A percentile compares a stretch with the other conserved stretches of the same genome.
Conservation (phyloP, 2,113 vertebrate species). For the Entelurus aequoreus region DNA sequence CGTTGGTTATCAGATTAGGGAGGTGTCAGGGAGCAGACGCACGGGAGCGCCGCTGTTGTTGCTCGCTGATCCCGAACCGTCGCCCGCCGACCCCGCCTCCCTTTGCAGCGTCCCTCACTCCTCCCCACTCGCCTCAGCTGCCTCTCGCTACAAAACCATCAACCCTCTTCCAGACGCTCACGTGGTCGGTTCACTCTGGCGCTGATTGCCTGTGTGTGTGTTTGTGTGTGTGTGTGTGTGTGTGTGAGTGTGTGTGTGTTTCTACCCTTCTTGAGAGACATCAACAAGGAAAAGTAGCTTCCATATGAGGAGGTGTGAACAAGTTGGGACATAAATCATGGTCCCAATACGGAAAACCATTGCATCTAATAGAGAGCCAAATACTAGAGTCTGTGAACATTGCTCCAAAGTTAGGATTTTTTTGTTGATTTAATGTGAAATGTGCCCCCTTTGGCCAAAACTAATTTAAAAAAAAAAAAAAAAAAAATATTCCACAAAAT, state of each 20-base stretch:
- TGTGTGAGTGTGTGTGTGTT: not conserved
- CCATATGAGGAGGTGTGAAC: too few relatives aligned
- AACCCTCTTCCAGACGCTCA: conserved; percentile 39
- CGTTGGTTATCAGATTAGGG: conserved; percentile 99
- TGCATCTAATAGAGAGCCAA: too few relatives aligned
- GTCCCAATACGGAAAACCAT: too few relatives aligned
- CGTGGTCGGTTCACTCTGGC: conserved; percentile 37
- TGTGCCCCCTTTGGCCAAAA: too few relatives aligned
- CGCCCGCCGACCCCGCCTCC: conserved; percentile 22
- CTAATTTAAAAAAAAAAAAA: too few relatives aligned
- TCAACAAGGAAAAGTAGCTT: too few relatives aligned
- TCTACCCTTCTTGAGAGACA: not conserved
- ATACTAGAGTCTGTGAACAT: too few relatives aligned
- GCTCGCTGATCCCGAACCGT: conserved; percentile 48
- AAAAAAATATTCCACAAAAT: too few relatives aligned
- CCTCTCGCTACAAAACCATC: conserved; percentile 51
- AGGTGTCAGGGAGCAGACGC: conserved; percentile 85
- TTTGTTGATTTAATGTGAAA: too few relatives aligned
- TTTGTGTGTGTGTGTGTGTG: not conserved
- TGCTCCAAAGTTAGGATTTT: too few relatives aligned
- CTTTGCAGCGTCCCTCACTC: not conserved
- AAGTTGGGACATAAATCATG: too few relatives aligned
- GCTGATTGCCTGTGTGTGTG: conserved; percentile 27
- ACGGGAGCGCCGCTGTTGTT: conserved; percentile 60
- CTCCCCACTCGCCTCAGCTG: conserved; percentile 37